A percentile compares a stretch with the other conserved stretches of the same genome.
phyloP scores from a whole-genome alignment of 2,888 invertebrate genomes.

The Scaptomyza flava region DNA sequence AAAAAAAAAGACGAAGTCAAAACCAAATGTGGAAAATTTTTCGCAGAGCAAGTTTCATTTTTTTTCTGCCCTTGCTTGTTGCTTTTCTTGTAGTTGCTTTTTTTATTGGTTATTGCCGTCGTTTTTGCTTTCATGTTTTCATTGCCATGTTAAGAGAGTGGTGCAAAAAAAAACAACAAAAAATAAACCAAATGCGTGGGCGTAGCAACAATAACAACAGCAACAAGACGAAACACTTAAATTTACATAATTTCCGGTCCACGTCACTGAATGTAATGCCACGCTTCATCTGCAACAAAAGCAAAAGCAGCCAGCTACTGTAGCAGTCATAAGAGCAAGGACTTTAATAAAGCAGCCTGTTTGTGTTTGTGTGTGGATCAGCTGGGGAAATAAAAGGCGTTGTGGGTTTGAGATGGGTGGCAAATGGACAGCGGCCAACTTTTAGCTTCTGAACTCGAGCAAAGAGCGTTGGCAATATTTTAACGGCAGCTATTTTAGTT shows the following conservation, averaged over 20 bases:
- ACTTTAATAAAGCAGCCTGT: constrained; percentile 39
- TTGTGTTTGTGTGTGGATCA: constrained; percentile 33
- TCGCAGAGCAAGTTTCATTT: constrained; percentile 46
- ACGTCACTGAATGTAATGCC: constrained; percentile 76
- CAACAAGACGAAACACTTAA: constrained; percentile 75
- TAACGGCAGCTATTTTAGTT: constrained; percentile 70
- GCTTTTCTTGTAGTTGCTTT: constrained; percentile 44
- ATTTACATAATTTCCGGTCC: constrained; percentile 81
- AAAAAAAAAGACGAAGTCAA: constrained; percentile 48
- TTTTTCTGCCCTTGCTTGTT: constrained; percentile 59
- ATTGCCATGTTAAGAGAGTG: constrained; percentile 77
- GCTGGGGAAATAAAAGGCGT: constrained; percentile 42
- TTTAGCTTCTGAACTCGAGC: constrained; percentile 56
- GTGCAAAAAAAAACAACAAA: constrained; percentile 33
- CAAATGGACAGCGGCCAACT: constrained; percentile 51
- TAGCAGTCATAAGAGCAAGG: constrained; percentile 20
- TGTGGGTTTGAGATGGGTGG: background rate
- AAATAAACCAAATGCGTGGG: constrained; percentile 34
- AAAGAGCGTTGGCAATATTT: constrained; percentile 58
- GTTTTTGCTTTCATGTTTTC: constrained; percentile 79
- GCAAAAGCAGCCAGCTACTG: constrained; percentile 30
- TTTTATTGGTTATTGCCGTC: constrained; percentile 59
- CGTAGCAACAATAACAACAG: constrained; percentile 22
- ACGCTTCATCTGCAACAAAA: constrained; percentile 72
- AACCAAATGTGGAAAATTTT: constrained; percentile 74